Base-by-base conservation (phyloP, 2,888 invertebrate genomes). In the Dynastes grantii region DNA sequence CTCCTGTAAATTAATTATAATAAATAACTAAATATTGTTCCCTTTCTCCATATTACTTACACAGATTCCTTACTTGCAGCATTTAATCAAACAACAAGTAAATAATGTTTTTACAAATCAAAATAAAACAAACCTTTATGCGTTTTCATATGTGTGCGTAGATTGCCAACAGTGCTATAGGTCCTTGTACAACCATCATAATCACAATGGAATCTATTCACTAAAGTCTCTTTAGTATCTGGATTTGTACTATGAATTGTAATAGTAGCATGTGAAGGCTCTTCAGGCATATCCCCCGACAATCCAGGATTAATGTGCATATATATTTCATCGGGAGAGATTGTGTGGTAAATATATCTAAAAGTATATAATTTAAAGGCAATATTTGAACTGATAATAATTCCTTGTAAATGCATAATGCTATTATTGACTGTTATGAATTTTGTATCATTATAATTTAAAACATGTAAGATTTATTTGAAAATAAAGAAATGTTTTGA, bases 91-190 rank as follows among this genome's bases (percentile, higher is more conserved):
- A 71, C 76, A 78, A 58, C 49, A 58, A 78, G 68, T 67, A 78
- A 73, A 76, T 76, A 73, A 73, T 68, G 51, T 75, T 53, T 51
- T 65, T 37, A 76, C 53, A 55, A 76, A 64, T 65, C 64, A 55
- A 64, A 63, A 45, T 75, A 58, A 65, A 70, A 84, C 84, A 85
- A 90, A 97, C 98, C 98, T 94, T 95, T 96, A 87, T 98, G 98
- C 78, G 97, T 97, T 91, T 98, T 98, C 92, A 97, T 94, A 90
- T 98, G 98, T 80, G 98, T 98, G 86, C 97, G 93, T 82, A 98
- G 91, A 90, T 98, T 98, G 75, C 98, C 98, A 83, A 96, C 94
- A 5, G 98, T 98, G 87, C 97, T 97, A 88, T 98, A 98, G 77
- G 96, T 96, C 84, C 97, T 91, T 81, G 92, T 91, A 88, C 98